Base-by-base conservation (phyloP, 2,888 invertebrate genomes). In the Troides oblongomaculatus region DNA sequence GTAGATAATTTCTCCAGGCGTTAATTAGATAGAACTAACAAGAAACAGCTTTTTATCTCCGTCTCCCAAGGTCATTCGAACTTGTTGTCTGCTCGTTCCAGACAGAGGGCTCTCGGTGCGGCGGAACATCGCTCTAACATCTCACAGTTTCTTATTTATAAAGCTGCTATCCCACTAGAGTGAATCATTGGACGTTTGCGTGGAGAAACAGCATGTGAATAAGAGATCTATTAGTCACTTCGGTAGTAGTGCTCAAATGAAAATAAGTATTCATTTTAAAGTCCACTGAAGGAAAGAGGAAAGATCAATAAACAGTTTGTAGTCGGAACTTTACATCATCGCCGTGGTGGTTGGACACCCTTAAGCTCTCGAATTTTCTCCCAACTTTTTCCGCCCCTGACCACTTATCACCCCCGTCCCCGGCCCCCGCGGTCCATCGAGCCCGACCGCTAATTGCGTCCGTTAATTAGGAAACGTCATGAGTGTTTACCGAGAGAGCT, bases 391-490 rank as follows among this genome's bases (percentile, higher is more conserved):
- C 88, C 89, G 85, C 86, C 84, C 83, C 81, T 78, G 77, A 84
- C 89, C 90, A 90, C 91, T 90, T 89, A 90, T 87, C 87, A 85
- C 86, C 86, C 53, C 81, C 81, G 79, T 79, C 77, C 76, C 56
- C 74, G 75, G 75, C 76, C 78, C 80, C 78, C 74, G 74, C 81
- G 83, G 85, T 84, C 87, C 88, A 85, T 86, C 88, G 85, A 84
- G 86, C 87, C 82, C 86, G 84, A 86, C 92, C 92, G 84, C 92
- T 92, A 92, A 92, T 92, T 92, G 92, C 92, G 92, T 91, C 89
- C 92, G 92, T 92, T 92, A 92, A 92, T 92, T 92, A 92, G 88
- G 90, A 90, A 90, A 91, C 92, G 92, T 92, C 92, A 91, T 92
- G 92, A 92, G 92, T 92, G 92, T 92, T 92, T 92, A 92, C 92